Base-by-base conservation (phyloP, 1,140 invertebrate genomes). In the Samia ricini region DNA sequence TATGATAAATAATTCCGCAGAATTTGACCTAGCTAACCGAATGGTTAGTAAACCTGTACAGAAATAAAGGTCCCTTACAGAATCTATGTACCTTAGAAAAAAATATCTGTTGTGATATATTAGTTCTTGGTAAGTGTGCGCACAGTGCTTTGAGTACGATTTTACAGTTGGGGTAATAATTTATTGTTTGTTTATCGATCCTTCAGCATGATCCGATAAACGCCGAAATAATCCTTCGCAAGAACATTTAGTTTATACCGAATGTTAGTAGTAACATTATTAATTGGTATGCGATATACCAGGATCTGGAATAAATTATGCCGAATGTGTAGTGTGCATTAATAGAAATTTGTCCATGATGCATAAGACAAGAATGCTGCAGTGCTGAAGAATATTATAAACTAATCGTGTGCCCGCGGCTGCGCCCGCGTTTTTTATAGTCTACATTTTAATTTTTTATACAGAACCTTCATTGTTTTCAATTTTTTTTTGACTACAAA, bases 181-280 rank as follows among this genome's bases (percentile, higher is more conserved):
- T 42, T 50, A 62, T 55, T 54, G 56, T 74, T 74, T 77, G 68
- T 74, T 77, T 72, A 67, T 56, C 29, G 48, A 57, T 65, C 67
- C 70, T 74, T 71, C 61, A n/a, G 36, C 42, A 49, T 59, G 58
- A 48, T 61, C 62, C 67, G 33, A 18, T 55, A 24, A 51, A 61
- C 56, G 62, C 62, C 55, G 33, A 64, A 64, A 60, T 68, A 60
- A 54, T 50, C 50, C 33, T 42, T 15, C 10, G 33, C 12, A 55
- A 24, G 22, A 24, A 24, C 52, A 55, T 55, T 55, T 22, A 22
- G 21, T 54, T 54, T 55, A 24, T 23, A 22, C 2, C 12, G 33
- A 42, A 42, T 42, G 33, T 42, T 42, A 42, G 33, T 42, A 42
- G 33, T 42, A 42, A 42, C 15, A 15, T 3, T 42, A 15, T 42